A percentile compares a stretch with the other conserved stretches of the same genome.
phyloP scores from a whole-genome alignment of 64 coral and sea anemone genomes.

The Acropora yongei region DNA sequence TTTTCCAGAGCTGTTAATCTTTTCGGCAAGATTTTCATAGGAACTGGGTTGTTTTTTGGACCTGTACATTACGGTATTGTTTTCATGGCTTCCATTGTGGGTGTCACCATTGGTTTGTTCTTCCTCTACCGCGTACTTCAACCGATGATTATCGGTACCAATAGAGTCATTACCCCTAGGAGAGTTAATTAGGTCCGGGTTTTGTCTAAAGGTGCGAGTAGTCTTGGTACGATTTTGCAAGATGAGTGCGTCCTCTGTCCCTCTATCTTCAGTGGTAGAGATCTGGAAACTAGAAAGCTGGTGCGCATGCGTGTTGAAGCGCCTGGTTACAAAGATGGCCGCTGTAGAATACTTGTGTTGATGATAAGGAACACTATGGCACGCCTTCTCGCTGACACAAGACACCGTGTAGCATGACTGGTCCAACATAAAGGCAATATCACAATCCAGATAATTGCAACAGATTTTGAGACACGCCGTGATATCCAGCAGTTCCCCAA shows the following conservation, averaged over 20 bases:
- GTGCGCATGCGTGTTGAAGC: slow-evolving; percentile 32
- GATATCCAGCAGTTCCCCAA: slow-evolving; percentile 27
- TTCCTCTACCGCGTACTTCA: neutral
- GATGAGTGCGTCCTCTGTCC: neutral
- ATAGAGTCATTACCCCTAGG: neutral
- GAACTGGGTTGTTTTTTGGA: neutral
- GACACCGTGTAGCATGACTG: slow-evolving; percentile 62
- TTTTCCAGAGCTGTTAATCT: neutral
- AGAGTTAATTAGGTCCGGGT: neutral
- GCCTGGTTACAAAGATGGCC: slow-evolving; percentile 38
- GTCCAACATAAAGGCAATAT: slow-evolving; percentile 73
- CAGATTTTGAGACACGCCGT: slow-evolving; percentile 48
- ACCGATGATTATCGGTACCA: too few species aligned
- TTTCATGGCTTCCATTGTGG: neutral
- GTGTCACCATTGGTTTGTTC: neutral
- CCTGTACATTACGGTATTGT: neutral
- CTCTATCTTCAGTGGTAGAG: neutral
- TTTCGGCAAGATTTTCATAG: neutral
- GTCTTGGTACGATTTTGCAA: neutral
- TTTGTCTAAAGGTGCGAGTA: neutral
- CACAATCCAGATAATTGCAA: slow-evolving; percentile 36
- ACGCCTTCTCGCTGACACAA: slow-evolving; percentile 10
- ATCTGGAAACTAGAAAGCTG: neutral
- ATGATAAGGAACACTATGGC: slow-evolving; percentile 19
- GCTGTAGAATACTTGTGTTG: slow-evolving; percentile 41